Base-by-base conservation (phyloP, 1,140 invertebrate genomes). In the Nasonia giraulti region DNA sequence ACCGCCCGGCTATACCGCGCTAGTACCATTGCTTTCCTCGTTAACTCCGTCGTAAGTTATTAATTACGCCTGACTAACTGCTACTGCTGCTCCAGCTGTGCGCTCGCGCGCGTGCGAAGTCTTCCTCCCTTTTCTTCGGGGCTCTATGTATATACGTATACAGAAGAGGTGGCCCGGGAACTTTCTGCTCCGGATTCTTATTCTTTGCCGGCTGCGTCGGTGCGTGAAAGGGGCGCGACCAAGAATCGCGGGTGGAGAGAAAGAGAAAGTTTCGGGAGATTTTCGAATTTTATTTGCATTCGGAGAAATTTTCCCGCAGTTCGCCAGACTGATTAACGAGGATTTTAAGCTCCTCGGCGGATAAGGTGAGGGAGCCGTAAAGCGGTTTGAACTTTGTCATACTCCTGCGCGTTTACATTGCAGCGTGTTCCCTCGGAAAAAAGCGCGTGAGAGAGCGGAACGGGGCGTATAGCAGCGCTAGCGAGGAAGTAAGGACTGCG, bases 41-140 rank as follows among this genome's bases (percentile, higher is more conserved):
- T 91, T 90, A 90, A 89, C 89, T 89, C 87, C 84, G 84, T 86
- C 87, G 88, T 90, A 89, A 91, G 88, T 91, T 91, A 91, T 91
- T 91, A 91, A 91, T 91, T 91, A 91, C 86, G 87, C 85, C 88
- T 89, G 89, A 91, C 89, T 91, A 91, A 91, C 90, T 82, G 78
- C 83, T 55, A 55, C 68, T 86, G 88, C 88, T 86, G 87, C 87
- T 90, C 89, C 90, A 91, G 91, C 91, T 90, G 90, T 90, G 89
- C 86, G 37, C 73, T 37, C 33, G 71, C 73, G 31, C 71, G 17
- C 71, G 27, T 14, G 17, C 73, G 14, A 33, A 20, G 31, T 79
- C 77, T 62, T 62, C 50, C 55, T 66, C 77, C 47, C 27, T 71
- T 37, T 78, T 77, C 23, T 27, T 74, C 69, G 40, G 11, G 23